These are phyloP conservation scores for Nephrotoma flavescens DNA, from an alignment of 2,888 invertebrate species.

Conservation along the genomic window DNA sequence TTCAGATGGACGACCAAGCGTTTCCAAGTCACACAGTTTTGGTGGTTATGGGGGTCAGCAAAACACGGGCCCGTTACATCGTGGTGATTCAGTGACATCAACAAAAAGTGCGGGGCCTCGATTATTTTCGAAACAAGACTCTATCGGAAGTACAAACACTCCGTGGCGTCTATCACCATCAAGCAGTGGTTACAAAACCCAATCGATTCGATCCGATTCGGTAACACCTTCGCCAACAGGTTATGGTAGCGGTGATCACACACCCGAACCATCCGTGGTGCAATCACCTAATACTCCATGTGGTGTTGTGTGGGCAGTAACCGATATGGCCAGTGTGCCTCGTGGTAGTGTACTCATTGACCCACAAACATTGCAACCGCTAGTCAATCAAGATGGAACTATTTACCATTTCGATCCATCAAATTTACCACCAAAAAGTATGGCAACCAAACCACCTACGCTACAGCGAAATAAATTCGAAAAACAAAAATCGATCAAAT, in stretches of 20 bases:
- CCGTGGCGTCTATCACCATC: slow-evolving; percentile 33
- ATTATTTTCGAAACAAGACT: slow-evolving; percentile 57
- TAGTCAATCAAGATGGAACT: slow-evolving; percentile 34
- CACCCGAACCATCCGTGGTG: slow-evolving; percentile 25
- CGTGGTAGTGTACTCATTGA: slow-evolving; percentile 80
- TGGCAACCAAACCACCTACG: slow-evolving; percentile 2
- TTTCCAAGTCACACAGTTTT: slow-evolving; percentile 77
- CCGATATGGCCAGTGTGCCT: slow-evolving; percentile 71
- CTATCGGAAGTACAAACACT: slow-evolving; percentile 24
- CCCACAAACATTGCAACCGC: slow-evolving; percentile 41
- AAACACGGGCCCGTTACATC: slow-evolving; percentile 29
- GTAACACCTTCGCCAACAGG: slow-evolving; percentile 63
- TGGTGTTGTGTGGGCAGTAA: slow-evolving; percentile 72
- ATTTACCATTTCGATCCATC: slow-evolving; percentile 34
- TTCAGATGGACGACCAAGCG: slow-evolving; percentile 35
- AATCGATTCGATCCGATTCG: slow-evolving; percentile 46
- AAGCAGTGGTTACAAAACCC: slow-evolving; percentile 34
- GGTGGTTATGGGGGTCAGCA: slow-evolving; percentile 57
- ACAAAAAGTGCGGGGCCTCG: slow-evolving; percentile 44
- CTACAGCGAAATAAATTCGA: slow-evolving; percentile 9
- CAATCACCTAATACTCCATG: slow-evolving; percentile 19
- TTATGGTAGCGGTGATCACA: slow-evolving; percentile 32
- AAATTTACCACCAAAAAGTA: slow-evolving; percentile 26
- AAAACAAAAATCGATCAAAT: slow-evolving; percentile 7
- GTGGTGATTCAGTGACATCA: slow-evolving; percentile 49